phyloP scores from a whole-genome alignment of 1,140 invertebrate genomes.

The Philopotamus ludificatus region DNA sequence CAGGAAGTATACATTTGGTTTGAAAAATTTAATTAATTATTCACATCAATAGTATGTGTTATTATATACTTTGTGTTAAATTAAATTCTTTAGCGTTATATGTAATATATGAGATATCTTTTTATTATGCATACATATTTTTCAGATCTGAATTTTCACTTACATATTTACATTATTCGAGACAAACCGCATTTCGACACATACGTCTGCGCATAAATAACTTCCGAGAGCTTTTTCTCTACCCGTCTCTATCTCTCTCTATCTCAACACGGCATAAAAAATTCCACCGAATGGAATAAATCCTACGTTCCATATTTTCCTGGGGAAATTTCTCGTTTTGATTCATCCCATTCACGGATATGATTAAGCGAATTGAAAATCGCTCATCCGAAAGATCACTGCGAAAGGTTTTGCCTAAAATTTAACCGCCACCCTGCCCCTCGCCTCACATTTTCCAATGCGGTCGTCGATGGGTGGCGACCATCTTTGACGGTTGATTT shows the following conservation, averaged over 20 bases:
- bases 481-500: conserved; percentile 8
- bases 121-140: no score
- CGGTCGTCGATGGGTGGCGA: neutral
- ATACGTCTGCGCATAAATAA: neutral
- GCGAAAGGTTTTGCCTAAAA: conserved; percentile 23
- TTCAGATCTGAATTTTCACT: no score
- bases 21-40: no score
- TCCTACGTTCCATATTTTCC: conserved; percentile 21
- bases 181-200: no score
- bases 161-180: no score
- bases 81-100: no score
- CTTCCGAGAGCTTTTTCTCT: neutral
- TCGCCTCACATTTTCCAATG: neutral
- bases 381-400: conserved; percentile 19
- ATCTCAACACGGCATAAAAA: neutral
- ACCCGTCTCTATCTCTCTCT: neutral
- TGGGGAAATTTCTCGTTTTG: conserved; percentile 20
- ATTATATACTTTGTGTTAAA: no score
- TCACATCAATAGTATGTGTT: no score
- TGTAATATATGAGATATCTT: no score
- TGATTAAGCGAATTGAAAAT: conserved; percentile 28
- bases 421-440: conserved; percentile 4
- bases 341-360: conserved; percentile 24
- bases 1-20: no score
- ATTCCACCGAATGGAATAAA: conserved; percentile 9